Evolutionary conservation across 2,113 vertebrate species (phyloP), one percentile per base, ranked within the genome.

Genomic region (Tringa solitaria): DNA sequence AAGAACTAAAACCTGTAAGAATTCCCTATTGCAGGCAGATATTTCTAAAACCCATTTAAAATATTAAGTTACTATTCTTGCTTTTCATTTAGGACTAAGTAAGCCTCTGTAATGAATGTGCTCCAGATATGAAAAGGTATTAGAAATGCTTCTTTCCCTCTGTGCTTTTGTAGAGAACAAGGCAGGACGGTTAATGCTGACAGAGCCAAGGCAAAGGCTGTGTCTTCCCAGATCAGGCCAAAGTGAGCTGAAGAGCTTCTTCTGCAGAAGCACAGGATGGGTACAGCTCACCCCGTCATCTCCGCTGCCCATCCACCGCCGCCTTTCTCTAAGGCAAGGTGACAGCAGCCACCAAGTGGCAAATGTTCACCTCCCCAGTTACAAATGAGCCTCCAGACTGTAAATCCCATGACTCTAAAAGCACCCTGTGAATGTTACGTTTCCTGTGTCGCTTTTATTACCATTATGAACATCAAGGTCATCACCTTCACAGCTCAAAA

Each of bases 31-130:
- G 84, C 91, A 93, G 35, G 45, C 39, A 93, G 81, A 73, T 69
- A 84, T 51, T 73, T 85, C 78, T 53, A 87, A 95, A 95, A 79
- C 41, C 48, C 76, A 87, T 80, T 85, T 76, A 87, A 93, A 83
- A 57, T 79, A 94, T 24, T 76, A 90, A 88, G 65, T 73, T 89
- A 81, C 77, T n/a, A 20, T 57, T 89, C 61, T 69, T 30, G 41
- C 41, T 95, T 89, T 92, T 89, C 61, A 95, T 91, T 92, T 69
- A 83, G 2, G 3, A 54, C 77, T 70, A 61, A 93, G 74, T 35
- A 69, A 77, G 67, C 26, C 77, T 68, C 53, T 59, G 41, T 67
- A 89, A 77, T 53, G 84, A 84, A 95, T 3, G 8, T 72, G 72
- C 39, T 84, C 33, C 51, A 82, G 74, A 59, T 23, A 82, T 24